Conservation (phyloP, 2,888 invertebrate genomes). For the Eupithecia pulchellata region DNA sequence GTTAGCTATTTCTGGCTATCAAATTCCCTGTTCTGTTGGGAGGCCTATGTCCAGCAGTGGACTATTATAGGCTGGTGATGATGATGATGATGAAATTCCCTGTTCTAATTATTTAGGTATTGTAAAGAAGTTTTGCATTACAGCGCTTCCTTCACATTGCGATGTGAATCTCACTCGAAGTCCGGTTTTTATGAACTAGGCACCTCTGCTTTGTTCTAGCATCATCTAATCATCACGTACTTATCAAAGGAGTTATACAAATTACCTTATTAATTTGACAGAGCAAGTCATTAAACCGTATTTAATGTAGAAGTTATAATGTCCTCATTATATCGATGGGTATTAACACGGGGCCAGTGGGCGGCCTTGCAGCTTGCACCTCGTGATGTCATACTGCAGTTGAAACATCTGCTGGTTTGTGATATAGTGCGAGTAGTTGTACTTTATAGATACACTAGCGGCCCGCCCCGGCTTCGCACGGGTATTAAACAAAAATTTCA, state of each 20-base stretch:
- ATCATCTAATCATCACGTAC: constrained; percentile 3
- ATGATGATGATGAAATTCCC: too few relatives aligned
- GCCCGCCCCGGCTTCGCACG: too few relatives aligned
- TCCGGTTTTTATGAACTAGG: neutral
- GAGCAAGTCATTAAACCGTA: constrained; percentile 11
- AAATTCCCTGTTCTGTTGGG: too few relatives aligned
- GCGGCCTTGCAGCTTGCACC: constrained; percentile 34
- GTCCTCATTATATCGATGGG: constrained; percentile 22
- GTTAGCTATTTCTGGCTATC: neutral
- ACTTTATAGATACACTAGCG: too few relatives aligned
- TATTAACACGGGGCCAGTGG: constrained; percentile 19
- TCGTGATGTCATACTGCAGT: constrained; percentile 35
- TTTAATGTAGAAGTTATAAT: constrained; percentile 23
- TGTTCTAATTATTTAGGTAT: too few relatives aligned
- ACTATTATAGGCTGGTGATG: too few relatives aligned
- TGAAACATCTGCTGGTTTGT: constrained; percentile 5
- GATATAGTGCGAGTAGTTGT: neutral
- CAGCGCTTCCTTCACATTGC: neutral
- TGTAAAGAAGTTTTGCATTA: neutral
- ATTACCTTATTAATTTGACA: neutral
- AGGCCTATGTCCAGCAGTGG: too few relatives aligned
- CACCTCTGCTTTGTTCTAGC: neutral
- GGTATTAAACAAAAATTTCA: too few relatives aligned
- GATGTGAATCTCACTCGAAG: neutral
- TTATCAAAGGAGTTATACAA: constrained; percentile 1